Evolutionary conservation across 2,113 vertebrate genomes (phyloP), one percentile per base, ranked within the genome.

Genomic region (Tachycineta bicolor): DNA sequence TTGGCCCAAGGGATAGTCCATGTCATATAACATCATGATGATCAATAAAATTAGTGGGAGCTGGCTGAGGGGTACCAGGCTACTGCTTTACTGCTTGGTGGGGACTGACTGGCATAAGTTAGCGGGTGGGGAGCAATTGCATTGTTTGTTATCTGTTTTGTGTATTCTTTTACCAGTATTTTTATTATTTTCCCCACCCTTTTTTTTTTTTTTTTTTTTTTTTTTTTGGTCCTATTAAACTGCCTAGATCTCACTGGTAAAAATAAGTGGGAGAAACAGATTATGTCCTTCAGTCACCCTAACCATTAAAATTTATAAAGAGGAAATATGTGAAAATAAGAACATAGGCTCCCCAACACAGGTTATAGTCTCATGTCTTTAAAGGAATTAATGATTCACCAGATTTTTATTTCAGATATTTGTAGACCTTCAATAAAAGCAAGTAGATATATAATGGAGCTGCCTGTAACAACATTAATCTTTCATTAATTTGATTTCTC

Each of bases 401-500:
- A 79, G 46, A 18, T 16, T 87, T 89, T 82, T 84, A 41, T 85
- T 85, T 79, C 84, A 82, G 41, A 39, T 68, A 79, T 62, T 84
- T 82, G 69, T 64, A 93, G 83, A 59, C 24, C 43, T 89, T 76
- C 89, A 62, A 43, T 91, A 87, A 95, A 87, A 92, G 49, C 26
- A 71, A 93, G n/a, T 47, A 73, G 49, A 50, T 69, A 26, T 33
- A 23, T 53, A 93, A 87, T 90, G 83, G 67, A 87, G 33, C 59
- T 96, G 65, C 67, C 55, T 85, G 87, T 87, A 95, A 96, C 49
- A 89, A 62, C 81, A 93, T 95, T 87, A 95, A 91, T 94, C 63
- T 95, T 96, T 76, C 70, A 96, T 92, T 93, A 91, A 91, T 93
- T 87, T 82, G 73, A 91, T 96, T 93, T 94, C 70, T 89, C n/a